phyloP scores from a whole-genome alignment of 2,113 vertebrate genomes.

The Xyliphius kryptos region DNA sequence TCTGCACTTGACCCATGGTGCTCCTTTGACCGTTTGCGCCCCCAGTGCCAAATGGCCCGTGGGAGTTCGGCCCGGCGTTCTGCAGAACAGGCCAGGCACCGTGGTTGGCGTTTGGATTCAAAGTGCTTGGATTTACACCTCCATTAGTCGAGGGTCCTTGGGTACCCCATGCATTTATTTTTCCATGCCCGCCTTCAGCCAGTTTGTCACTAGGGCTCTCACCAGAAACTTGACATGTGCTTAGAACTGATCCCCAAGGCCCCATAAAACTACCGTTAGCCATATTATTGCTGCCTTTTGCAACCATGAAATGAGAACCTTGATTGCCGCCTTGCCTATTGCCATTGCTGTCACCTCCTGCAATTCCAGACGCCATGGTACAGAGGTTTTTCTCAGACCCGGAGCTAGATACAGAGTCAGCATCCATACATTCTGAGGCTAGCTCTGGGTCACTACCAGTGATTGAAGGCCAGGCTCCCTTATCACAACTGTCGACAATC shows the following conservation, averaged over 20 bases:
- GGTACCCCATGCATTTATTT: conserved; percentile 77
- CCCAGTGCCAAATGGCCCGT: conserved; percentile 78
- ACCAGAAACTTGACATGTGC: conserved; percentile 77
- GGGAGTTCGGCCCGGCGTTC: conserved; percentile 79
- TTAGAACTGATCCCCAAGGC: conserved; percentile 75
- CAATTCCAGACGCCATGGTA: conserved; percentile 69
- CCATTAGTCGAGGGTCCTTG: conserved; percentile 80
- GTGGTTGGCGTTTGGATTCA: conserved; percentile 90
- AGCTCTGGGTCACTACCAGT: conserved; percentile 81
- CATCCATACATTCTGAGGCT: conserved; percentile 89
- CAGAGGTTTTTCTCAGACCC: conserved; percentile 84
- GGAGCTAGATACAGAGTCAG: conserved; percentile 85
- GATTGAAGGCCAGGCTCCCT: conserved; percentile 79
- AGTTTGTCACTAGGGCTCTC: conserved; percentile 72
- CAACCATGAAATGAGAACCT: conserved; percentile 68
- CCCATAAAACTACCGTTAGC: conserved; percentile 76
- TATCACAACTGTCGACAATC: conserved; percentile 80
- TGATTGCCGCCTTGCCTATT: conserved; percentile 71
- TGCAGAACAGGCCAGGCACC: conserved; percentile 89
- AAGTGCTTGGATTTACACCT: conserved; percentile 91
- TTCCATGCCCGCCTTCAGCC: conserved; percentile 72
- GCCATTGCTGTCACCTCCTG: conserved; percentile 77
- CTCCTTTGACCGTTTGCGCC: conserved; percentile 75
- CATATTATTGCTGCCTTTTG: conserved; percentile 87
- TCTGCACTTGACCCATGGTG: conserved; percentile 79